These are phyloP conservation scores for Otocyon megalotis DNA, from an alignment of 2,113 vertebrate species.

Conservation along the genomic window DNA sequence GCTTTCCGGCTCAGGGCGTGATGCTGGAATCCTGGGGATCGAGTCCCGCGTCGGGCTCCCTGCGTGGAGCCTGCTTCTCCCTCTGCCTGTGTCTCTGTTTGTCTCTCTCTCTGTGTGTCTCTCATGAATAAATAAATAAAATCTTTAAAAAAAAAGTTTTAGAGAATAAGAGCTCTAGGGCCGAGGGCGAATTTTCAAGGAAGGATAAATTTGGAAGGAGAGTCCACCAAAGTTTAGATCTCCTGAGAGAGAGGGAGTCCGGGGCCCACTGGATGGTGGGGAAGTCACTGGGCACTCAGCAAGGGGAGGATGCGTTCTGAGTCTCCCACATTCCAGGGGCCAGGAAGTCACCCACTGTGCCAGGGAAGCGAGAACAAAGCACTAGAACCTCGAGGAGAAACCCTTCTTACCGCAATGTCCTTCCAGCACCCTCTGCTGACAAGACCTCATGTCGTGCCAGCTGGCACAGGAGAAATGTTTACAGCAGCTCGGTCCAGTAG, in stretches of 20 bases:
- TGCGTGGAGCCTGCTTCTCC: no score
- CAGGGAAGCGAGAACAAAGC: not conserved
- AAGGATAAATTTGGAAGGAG: not conserved
- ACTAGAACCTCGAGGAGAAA: not conserved
- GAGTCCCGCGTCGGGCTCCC: no score
- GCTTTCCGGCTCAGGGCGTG: no score
- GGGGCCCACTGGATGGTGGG: not conserved
- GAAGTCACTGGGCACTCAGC: not conserved
- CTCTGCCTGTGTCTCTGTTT: no score
- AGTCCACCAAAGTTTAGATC: not conserved
- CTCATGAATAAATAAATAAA: no score
- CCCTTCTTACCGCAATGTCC: not conserved
- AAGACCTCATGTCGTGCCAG: not conserved
- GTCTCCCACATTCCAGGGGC: not conserved
- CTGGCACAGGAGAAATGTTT: not conserved
- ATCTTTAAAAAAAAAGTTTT: not conserved
- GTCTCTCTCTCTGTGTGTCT: no score
- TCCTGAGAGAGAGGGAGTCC: not conserved
- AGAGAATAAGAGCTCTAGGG: not conserved
- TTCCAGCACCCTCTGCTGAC: slow-evolving; percentile 52
- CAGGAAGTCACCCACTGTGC: slow-evolving; percentile 55
- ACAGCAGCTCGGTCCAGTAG: not conserved
- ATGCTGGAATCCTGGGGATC: no score
- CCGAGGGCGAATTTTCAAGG: not conserved
- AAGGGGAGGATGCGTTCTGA: not conserved